phyloP scores from a whole-genome alignment of 2,113 vertebrate genomes.

The Lophura nycthemera region DNA sequence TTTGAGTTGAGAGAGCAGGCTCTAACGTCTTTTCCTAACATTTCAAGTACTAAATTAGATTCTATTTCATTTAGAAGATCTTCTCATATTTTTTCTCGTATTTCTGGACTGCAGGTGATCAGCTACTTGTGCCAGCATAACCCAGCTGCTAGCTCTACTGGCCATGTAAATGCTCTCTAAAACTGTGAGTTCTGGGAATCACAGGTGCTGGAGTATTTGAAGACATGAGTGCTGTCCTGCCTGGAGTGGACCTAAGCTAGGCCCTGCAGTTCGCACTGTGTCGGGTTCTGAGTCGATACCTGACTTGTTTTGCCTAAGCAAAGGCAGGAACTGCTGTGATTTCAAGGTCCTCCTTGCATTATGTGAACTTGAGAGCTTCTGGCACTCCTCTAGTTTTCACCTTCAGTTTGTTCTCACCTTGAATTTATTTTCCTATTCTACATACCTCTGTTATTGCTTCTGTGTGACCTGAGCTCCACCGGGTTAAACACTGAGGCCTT shows the following conservation, averaged over 20 bases:
- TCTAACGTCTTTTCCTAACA: not conserved
- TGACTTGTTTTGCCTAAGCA: not conserved
- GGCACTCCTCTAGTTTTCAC: not conserved
- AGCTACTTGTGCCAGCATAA: not conserved
- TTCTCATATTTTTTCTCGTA: not conserved
- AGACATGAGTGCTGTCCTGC: not conserved
- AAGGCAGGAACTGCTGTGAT: not conserved
- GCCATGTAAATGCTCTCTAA: not conserved
- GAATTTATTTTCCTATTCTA: not conserved
- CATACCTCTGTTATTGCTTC: not conserved
- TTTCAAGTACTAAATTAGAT: not conserved
- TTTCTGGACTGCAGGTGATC: not conserved
- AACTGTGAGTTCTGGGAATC: not conserved
- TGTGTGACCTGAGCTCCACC: not conserved
- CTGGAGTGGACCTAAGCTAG: not conserved
- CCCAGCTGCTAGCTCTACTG: not conserved
- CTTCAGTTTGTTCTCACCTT: not conserved
- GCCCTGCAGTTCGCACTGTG: not conserved
- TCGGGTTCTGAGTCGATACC: not conserved
- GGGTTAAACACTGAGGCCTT: not conserved
- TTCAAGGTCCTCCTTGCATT: not conserved
- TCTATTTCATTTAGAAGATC: not conserved
- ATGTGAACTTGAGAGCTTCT: not conserved
- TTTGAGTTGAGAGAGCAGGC: not conserved
- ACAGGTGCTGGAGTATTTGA: not conserved